Conservation (phyloP, 2,797 vertebrate species). For the Notolabrus celidotus region DNA sequence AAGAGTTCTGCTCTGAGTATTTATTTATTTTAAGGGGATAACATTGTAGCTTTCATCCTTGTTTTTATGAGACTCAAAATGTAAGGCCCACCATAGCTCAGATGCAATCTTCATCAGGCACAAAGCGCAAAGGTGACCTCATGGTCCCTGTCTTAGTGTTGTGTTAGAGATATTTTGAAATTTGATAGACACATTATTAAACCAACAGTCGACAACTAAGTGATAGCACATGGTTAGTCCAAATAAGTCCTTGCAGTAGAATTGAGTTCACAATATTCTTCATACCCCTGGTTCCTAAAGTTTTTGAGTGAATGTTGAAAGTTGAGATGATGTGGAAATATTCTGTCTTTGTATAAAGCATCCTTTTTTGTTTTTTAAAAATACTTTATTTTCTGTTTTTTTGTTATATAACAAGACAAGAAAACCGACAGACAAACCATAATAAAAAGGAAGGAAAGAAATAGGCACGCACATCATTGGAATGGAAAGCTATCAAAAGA, state of each 20-base stretch:
- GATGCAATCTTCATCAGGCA: conserved; percentile 2
- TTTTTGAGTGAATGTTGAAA: conserved; percentile 5
- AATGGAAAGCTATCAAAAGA: no score
- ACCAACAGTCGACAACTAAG: background rate
- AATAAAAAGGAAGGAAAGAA: no score
- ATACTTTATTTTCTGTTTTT: no score
- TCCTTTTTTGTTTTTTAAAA: no score
- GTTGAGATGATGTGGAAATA: conserved; percentile 1
- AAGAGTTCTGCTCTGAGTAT: background rate
- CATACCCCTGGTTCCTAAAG: background rate
- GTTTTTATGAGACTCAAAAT: background rate
- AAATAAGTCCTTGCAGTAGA: background rate
- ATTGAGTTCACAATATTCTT: conserved; percentile 10
- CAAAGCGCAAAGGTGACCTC: background rate
- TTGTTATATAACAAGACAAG: no score
- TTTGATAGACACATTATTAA: conserved; percentile 16
- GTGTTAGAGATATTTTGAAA: conserved; percentile 13
- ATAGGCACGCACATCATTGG: no score
- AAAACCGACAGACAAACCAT: no score
- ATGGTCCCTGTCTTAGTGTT: conserved; percentile 1
- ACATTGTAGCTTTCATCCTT: background rate
- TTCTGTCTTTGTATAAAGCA: no score
- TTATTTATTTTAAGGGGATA: background rate
- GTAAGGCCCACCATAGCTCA: background rate
- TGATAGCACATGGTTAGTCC: conserved; percentile 1